Base-by-base conservation (phyloP, 2,113 vertebrate species). In the Anoplopoma fimbria region DNA sequence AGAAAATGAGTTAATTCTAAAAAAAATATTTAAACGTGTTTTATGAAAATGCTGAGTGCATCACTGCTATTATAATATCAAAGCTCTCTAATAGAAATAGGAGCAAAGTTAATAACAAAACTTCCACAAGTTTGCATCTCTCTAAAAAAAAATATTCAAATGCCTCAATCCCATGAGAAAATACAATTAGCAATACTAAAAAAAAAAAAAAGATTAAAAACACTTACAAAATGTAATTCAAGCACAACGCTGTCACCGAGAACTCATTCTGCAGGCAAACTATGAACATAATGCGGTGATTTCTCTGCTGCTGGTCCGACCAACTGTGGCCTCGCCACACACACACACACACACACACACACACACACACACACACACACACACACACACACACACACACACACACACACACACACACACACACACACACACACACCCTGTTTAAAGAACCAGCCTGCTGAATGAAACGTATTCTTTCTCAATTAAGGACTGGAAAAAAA, bases 391-490 rank as follows among this genome's bases (percentile, higher is more conserved):
- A 49, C 45, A 45, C 42, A 45, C 42, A 45, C 42, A 45, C 42
- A 45, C 42, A 45, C 42, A 45, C 42, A 45, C 75, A 79, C 69
- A 69, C 69, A 67, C 79, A 42, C 84, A 68, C 79, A 71, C 62
- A 45, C 86, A 47, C 79, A 61, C 82, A 67, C 64, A 49, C 79
- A 72, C 82, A 49, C 76, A 38, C 51, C 67, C 82, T 4, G 55
- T 90, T 91, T 84, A 84, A 86, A 88, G 76, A 88, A 89, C 63
- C 77, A 80, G 65, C 62, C 61, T 42, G 13, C 77, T 93, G 88
- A 93, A 94, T 90, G 89, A 93, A 92, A 82, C 77, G 78, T 91
- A 87, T 92, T 93, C 87, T 92, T 81, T 85, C 79, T 92, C 87
- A 87, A 90, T 92, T 91, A 91, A 86, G 84, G 78, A 15, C 85